These are phyloP conservation scores for Ageneiosus marmoratus DNA, from an alignment of 2,113 vertebrate genomes.

Conservation along the genomic window DNA sequence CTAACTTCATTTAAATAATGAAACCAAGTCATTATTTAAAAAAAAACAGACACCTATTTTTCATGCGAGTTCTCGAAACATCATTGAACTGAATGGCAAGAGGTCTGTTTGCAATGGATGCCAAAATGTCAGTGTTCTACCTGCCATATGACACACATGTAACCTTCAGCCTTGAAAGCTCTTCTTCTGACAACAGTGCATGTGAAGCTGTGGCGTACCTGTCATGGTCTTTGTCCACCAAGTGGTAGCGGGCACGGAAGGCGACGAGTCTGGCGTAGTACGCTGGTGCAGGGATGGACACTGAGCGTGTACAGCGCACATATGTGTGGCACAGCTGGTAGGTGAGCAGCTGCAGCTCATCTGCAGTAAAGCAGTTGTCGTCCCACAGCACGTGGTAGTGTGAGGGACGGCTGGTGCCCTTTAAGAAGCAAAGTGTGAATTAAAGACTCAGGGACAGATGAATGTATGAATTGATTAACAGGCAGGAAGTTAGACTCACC, in stretches of 20 bases:
- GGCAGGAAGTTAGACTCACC: slow-evolving; percentile 70
- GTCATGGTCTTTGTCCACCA: slow-evolving; percentile 99
- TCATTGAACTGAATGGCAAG: neutral
- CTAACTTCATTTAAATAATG: neutral
- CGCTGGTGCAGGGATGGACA: slow-evolving; percentile 95
- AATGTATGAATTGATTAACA: neutral
- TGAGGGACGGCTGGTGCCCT: slow-evolving; percentile 98
- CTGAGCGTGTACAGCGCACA: slow-evolving; percentile 92
- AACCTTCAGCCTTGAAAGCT: neutral
- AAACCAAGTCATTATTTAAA: neutral
- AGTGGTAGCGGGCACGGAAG: slow-evolving; percentile 94
- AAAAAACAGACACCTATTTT: neutral
- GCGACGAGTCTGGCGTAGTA: slow-evolving; percentile 96
- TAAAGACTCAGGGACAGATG: neutral
- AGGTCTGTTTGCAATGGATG: neutral
- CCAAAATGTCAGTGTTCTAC: neutral
- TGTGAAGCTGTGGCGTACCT: slow-evolving; percentile 72
- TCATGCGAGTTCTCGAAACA: neutral
- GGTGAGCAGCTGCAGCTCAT: slow-evolving; percentile 94
- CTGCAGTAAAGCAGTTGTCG: slow-evolving; percentile 97
- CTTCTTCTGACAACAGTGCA: neutral
- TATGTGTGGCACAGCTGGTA: slow-evolving; percentile 99
- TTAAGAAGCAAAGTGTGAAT: neutral
- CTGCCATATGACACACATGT: neutral
- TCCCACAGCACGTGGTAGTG: slow-evolving; percentile 99